Evolutionary conservation across 2,113 vertebrate species (phyloP), one percentile per base, ranked within the genome.

Genomic region (Poicephalus gulielmi): DNA sequence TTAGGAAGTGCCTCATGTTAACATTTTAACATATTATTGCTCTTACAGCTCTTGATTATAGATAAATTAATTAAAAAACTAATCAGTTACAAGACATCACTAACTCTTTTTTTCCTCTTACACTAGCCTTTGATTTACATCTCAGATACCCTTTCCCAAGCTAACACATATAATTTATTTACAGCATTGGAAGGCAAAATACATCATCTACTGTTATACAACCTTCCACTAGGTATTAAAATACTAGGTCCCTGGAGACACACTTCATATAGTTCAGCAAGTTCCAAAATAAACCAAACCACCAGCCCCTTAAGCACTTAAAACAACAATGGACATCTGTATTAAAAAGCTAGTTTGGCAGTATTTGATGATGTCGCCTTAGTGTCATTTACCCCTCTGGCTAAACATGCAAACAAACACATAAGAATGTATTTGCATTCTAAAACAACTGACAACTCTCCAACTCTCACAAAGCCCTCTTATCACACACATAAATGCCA

Each of bases 271-370:
- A 97, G 97, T 90, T 95, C 94, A 97, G 93, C 94, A 93, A 94
- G 94, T 96, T 98, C 98, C 98, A 98, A 98, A 98, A 97, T 96
- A 98, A 98, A 98, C 98, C 94, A 93, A 97, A 97, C 92, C 62
- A 44, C 96, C 96, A 97, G 95, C 82, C 96, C 98, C 97, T 97
- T 79, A 53, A 98, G 98, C 96, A 95, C 97, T 98, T 98, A 96
- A 95, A 98, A 96, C 90, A 98, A 97, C 97, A 98, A 98, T 96
- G 87, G 97, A 96, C 96, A 97, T 97, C 96, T 98, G 97, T 97
- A 97, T 98, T 96, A 85, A 96, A 97, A 97, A 97, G 96, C 96
- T 57, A 80, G 95, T 96, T 97, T 98, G 97, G 93, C 79, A 92
- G 92, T 81, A 96, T 94, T 97, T 97, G 96, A 95, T 94, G 95